Conservation (phyloP, 2,888 invertebrate species). For the Celastrina argiolus region DNA sequence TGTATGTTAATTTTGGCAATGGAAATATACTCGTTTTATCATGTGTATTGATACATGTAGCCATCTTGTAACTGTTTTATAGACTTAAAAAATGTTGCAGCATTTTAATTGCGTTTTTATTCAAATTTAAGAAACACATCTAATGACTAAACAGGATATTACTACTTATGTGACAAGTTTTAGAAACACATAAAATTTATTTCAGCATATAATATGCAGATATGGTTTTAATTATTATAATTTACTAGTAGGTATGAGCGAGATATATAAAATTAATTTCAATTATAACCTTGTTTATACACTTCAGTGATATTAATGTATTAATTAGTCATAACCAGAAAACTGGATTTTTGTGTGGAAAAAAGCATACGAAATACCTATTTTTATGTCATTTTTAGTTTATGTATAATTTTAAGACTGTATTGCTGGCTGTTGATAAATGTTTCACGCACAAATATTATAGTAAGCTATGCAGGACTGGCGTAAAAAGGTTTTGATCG, state of each 20-base stretch:
- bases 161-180: slow-evolving; percentile 17
- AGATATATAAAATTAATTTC: not conserved
- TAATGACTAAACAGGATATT: slow-evolving; percentile 21
- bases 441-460: not conserved
- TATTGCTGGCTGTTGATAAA: not conserved
- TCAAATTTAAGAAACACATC: slow-evolving; percentile 23
- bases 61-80: slow-evolving; percentile 16
- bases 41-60: not conserved
- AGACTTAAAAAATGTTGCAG: slow-evolving; percentile 20
- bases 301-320: slow-evolving; percentile 1
- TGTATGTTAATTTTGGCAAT: slow-evolving; percentile 21
- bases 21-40: slow-evolving; percentile 15
- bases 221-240: slow-evolving; percentile 17
- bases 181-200: slow-evolving; percentile 15
- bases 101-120: slow-evolving; percentile 30
- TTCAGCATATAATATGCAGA: slow-evolving; percentile 10
- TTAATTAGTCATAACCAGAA: not conserved
- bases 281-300: slow-evolving; percentile 6
- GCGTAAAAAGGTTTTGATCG: not conserved
- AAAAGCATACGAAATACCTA: not conserved
- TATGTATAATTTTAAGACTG: not conserved
- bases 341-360: not conserved
- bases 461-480: not conserved
- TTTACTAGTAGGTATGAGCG: not conserved
- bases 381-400: not conserved